Base-by-base conservation (phyloP, 2,888 invertebrate genomes). In the Amaurobius ferox region DNA sequence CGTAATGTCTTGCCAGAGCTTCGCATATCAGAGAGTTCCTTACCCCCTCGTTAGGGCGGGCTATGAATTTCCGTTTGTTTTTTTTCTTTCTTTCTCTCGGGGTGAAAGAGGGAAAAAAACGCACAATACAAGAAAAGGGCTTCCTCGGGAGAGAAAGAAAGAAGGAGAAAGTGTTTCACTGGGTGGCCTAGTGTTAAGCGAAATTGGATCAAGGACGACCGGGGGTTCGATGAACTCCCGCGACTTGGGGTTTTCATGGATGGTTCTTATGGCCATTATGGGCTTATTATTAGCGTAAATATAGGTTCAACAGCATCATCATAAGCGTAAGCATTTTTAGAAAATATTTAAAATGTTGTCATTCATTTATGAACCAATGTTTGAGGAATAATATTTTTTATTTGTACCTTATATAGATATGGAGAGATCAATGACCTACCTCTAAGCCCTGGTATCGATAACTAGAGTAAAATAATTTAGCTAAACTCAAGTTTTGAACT, bases 161-260 rank as follows among this genome's bases (percentile, higher is more conserved):
- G 70, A 61, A 80, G 73, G 80, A 64, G 80, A 80, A 80, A 80
- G 80, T 81, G 81, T 81, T 81, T 74, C 68, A 74, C 74, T 44
- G 74, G 55, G 74, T 74, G 81, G 68, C 81, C 81, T 68, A 73
- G 67, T 73, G 73, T 29, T 73, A 13, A 79, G 71, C n/a, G 70
- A 74, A 81, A 76, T 44, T 77, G 55, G 83, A 77, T 77, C 83
- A 77, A 77, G 76, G 83, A 77, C 77, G 77, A 35, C 23, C 29
- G 28, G 19, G 44, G 35, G 35, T 5, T 35, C 35, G 35, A 7
- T 35, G 35, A 35, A 19, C 5, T 19, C 29, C 16, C 5, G 5
- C 23, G 16, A 13, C 23, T 28, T 62, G 7, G 16, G 62, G 23
- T 23, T 62, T 23, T 9, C 29, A 62, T 0, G n/a, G 3, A 30